These are phyloP conservation scores for Netelia inedita DNA, from an alignment of 2,888 invertebrate genomes.

Conservation along the genomic window DNA sequence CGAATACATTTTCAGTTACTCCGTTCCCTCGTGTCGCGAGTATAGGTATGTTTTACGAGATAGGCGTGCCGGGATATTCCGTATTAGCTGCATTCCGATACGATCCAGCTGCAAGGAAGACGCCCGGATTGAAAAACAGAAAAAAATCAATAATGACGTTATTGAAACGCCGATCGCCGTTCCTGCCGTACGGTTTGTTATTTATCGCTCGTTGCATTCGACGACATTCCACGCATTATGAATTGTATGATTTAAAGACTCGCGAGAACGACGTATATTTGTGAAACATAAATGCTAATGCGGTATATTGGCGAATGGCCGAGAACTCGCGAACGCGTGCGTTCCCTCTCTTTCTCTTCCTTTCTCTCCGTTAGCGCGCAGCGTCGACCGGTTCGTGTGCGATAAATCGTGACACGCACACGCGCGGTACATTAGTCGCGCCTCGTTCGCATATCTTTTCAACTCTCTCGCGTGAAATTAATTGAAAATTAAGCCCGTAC, in stretches of 20 bases:
- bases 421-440: conserved; percentile 74
- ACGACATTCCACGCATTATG: conserved; percentile 53
- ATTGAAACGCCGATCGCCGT: conserved; percentile 30
- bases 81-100: background rate
- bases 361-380: background rate
- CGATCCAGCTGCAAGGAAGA: background rate
- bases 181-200: conserved; percentile 20
- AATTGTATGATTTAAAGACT: conserved; percentile 73
- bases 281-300: conserved; percentile 78
- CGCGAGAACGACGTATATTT: conserved; percentile 73
- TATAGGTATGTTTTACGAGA: background rate
- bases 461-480: conserved; percentile 74
- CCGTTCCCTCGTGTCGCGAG: background rate
- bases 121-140: background rate
- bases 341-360: conserved; percentile 20
- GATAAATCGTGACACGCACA: conserved; percentile 78
- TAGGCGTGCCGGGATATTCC: background rate
- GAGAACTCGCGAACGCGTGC: conserved; percentile 36
- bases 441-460: conserved; percentile 78
- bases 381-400: conserved; percentile 70
- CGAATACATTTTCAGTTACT: background rate
- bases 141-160: conserved; percentile 10
- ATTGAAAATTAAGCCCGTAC: conserved; percentile 79
- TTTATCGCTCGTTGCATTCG: conserved; percentile 36
- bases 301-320: conserved; percentile 56